These are phyloP conservation scores for Lepidotrigona ventralis DNA, from an alignment of 1,140 invertebrate genomes.

Conservation along the genomic window DNA sequence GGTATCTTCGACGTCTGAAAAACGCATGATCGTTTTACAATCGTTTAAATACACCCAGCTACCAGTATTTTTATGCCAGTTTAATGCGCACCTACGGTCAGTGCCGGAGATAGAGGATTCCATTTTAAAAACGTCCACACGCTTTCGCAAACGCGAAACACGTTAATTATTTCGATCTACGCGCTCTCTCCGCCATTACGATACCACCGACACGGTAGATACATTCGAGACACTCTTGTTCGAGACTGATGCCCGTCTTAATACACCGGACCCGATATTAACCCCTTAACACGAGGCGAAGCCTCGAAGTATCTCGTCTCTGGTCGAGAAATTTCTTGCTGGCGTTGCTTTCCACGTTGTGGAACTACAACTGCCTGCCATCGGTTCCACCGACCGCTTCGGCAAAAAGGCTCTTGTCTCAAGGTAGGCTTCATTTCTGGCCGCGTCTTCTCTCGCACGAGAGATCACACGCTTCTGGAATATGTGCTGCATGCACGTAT, in stretches of 20 bases:
- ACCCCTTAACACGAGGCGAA: not conserved
- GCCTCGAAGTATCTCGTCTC: not conserved
- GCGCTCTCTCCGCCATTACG: not conserved
- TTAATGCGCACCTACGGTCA: constrained; percentile 14
- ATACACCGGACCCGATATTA: not conserved
- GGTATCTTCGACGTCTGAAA: constrained; percentile 23
- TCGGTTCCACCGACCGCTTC: too few relatives aligned
- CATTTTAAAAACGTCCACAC: not conserved
- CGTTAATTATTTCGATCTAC: constrained; percentile 17
- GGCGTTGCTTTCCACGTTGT: not conserved
- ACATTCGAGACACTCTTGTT: too few relatives aligned
- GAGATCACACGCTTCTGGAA: constrained; percentile 50
- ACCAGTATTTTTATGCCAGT: not conserved
- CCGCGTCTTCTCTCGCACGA: constrained; percentile 35
- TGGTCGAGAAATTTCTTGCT: not conserved
- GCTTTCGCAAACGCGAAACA: not conserved
- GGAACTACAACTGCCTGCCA: not conserved
- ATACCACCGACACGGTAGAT: not conserved
- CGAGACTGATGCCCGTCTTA: not conserved
- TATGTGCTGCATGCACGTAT: not conserved
- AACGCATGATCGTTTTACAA: constrained; percentile 29
- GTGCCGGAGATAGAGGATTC: not conserved
- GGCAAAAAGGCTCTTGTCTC: constrained; percentile 53
- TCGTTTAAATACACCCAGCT: constrained; percentile 28
- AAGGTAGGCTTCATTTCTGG: constrained; percentile 70